Base-by-base conservation (phyloP, 2,113 vertebrate species). In the Strix aluco region DNA sequence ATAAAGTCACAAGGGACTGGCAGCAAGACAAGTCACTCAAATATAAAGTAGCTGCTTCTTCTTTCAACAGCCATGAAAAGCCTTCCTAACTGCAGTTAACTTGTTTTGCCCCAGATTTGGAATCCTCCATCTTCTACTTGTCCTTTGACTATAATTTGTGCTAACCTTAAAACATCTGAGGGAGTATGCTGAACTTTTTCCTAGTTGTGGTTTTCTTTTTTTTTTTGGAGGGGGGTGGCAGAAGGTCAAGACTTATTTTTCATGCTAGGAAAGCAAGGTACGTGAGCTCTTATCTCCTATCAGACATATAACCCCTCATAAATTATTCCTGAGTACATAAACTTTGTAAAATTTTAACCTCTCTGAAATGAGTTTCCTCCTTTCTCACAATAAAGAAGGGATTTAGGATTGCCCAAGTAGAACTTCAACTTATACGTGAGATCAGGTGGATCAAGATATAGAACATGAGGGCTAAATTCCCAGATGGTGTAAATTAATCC, bases 321-420 rank as follows among this genome's bases (percentile, higher is more conserved):
- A 95, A 91, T 90, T 94, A 92, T 90, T 97, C 85, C 90, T 81
- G 55, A 86, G 92, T 97, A 94, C 96, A 88, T 91, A 96, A 89
- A 93, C 89, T 97, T 98, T 82, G 97, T 98, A 98, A 98, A 97
- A 98, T 94, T 98, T 98, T 98, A 98, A 98, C 98, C 84, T 97
- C 61, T 75, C 67, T 96, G 81, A 96, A 96, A 90, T 82, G 22
- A 87, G 57, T 71, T 97, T 96, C 87, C 89, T 96, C 57, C 80
- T 95, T 89, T 96, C 95, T 97, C 47, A 80, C 63, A 74, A 71
- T 81, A 88, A 91, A 88, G 74, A 95, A 81, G 46, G 87, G 88
- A 86, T 94, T 89, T 73, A 58, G 36, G 34, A 61, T 42, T 59
- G 54, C 54, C 38, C 34, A 86, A 67, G 88, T 86, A 97, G 93